Evolutionary conservation across 1,140 invertebrate genomes (phyloP).

Genomic region (Penaeus japonicus): DNA sequence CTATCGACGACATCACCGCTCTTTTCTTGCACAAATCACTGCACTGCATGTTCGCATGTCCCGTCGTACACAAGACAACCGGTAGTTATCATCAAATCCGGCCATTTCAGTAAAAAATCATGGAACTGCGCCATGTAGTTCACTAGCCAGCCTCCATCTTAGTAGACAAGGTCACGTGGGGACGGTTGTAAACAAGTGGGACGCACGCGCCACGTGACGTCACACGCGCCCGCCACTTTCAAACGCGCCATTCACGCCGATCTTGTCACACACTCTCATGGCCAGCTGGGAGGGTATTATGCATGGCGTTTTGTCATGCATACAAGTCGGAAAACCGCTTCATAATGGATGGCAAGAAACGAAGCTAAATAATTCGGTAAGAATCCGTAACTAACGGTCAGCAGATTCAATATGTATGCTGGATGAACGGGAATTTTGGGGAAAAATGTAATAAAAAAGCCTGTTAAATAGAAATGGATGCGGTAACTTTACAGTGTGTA

Average conservation of each 20-base stretch:
- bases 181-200: constrained; percentile 57
- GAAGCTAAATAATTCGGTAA: too few species aligned
- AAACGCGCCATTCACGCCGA: constrained; percentile 1
- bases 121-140: constrained; percentile 43
- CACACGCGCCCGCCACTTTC: constrained; percentile 11
- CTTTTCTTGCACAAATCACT: constrained; percentile 41
- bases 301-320: background rate
- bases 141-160: constrained; percentile 52
- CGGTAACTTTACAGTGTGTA: too few species aligned
- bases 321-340: too few species aligned
- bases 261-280: background rate
- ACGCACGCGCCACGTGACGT: constrained; percentile 54
- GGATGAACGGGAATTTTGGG: too few species aligned
- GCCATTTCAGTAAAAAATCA: constrained; percentile 51
- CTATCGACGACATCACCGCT: constrained; percentile 39
- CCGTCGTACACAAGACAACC: background rate
- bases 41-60: constrained; percentile 40
- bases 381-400: too few species aligned
- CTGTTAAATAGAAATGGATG: too few species aligned
- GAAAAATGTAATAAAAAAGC: too few species aligned
- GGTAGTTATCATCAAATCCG: constrained; percentile 2
- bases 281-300: background rate
- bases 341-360: too few species aligned
- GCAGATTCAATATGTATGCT: too few species aligned
- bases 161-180: constrained; percentile 57